Percentiles rank a stretch among this genome's conserved stretches.
phyloP scores from a whole-genome alignment of 2,888 invertebrate species.

The Ametastegia equiseti region DNA sequence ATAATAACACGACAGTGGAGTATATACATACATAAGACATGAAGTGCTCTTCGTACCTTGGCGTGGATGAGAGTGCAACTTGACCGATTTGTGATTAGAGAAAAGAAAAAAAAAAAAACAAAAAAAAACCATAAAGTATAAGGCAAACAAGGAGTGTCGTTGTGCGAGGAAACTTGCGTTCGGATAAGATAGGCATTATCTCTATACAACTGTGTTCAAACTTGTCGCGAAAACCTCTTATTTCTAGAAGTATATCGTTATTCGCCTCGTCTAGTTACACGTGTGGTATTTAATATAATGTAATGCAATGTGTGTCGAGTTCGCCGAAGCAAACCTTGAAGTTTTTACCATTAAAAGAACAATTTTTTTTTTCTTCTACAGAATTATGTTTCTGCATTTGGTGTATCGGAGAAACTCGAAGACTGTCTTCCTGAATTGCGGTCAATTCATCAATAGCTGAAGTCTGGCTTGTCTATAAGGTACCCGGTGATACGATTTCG shows the following conservation, averaged over 20 bases:
- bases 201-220: neutral
- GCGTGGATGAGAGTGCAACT: neutral
- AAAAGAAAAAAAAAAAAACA: neutral
- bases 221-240: neutral
- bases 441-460: neutral
- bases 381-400: conserved; percentile 4
- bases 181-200: conserved; percentile 24
- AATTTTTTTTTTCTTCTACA: too few relatives aligned
- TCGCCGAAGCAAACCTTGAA: neutral
- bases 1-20: neutral
- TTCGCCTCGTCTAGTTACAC: neutral
- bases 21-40: too few relatives aligned
- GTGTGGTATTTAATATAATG: neutral
- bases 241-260: neutral
- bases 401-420: neutral
- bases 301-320: too few relatives aligned
- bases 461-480: neutral
- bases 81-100: neutral
- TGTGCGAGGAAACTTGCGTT: neutral
- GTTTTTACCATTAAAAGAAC: too few relatives aligned
- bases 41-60: neutral
- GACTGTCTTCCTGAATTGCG: neutral
- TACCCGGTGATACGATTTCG: neutral
- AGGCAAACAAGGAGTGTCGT: neutral
- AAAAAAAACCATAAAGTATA: neutral